Evolutionary conservation across 1,140 invertebrate genomes (phyloP), one percentile per base, ranked within the genome.

Genomic region (Homalodisca vitripennis): DNA sequence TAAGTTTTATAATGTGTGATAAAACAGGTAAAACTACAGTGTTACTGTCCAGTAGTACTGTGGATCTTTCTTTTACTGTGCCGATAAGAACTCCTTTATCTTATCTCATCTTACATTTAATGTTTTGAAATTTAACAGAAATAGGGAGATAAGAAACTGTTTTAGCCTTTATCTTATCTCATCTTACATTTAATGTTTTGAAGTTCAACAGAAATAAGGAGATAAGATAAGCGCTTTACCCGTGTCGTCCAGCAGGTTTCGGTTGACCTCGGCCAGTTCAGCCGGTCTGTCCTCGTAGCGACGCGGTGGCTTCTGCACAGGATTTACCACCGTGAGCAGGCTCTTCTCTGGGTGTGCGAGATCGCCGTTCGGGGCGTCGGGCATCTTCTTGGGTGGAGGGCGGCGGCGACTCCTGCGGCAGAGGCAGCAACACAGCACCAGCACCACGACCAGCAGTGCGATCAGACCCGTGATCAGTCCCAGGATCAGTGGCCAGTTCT

Each of bases 321-420:
- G 91, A 80, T 93, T 92, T 20, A 92, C 89, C 20, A 89, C 88
- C 0, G 90, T 89, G 62, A 93, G 87, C 1, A 92, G 79, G 70
- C 89, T 90, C 77, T 92, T 93, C 73, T 92, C 89, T 75, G 92
- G 74, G 46, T 75, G 73, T n/a, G 69, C 57, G 1, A 77, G 30
- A 30, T 78, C 77, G 1, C 76, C 75, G 55, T 78, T 78, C 0
- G 75, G 65, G 31, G 74, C 73, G 31, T 80, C 75, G 75, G 80
- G 20, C 41, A 75, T 74, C 67, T 80, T 79, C 75, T 86, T 86
- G 67, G 82, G 80, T 68, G 83, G 83, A 75, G 83, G 82, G 67
- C 83, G 82, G 32, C 79, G 76, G 6, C 84, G 81, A 32, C 60
- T 60, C 17, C 83, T 82, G 65, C 84, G 85, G 73, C 88, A 90